These are phyloP conservation scores for Scartelaos histophorus DNA, from an alignment of 2,113 vertebrate species.

Conservation along the genomic window DNA sequence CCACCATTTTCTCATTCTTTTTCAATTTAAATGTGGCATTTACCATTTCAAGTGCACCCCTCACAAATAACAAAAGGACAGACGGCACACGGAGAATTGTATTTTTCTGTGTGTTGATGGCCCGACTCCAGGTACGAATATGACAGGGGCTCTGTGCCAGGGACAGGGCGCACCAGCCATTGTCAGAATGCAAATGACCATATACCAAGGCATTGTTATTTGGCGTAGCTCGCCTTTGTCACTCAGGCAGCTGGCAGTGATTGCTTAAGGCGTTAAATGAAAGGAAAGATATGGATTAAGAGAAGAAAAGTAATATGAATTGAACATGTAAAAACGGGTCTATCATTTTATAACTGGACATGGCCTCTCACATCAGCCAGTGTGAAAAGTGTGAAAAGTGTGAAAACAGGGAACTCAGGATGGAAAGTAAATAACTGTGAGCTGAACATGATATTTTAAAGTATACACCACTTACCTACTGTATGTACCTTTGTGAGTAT, in stretches of 20 bases:
- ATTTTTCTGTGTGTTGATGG: conserved; percentile 51
- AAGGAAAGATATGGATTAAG: conserved; percentile 19
- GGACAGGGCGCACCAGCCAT: conserved; percentile 33
- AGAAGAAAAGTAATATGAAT: not conserved
- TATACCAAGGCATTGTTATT: conserved; percentile 54
- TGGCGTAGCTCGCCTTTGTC: conserved; percentile 47
- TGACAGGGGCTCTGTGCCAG: conserved; percentile 54
- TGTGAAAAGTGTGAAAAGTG: conserved; percentile 39
- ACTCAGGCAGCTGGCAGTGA: conserved; percentile 38
- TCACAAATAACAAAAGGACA: conserved; percentile 47
- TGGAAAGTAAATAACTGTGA: not conserved
- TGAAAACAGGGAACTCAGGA: not conserved
- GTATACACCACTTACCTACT: not conserved
- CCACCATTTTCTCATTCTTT: conserved; percentile 26
- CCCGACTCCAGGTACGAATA: conserved; percentile 60
- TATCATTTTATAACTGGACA: conserved; percentile 28
- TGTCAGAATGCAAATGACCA: conserved; percentile 64
- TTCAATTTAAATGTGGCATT: conserved; percentile 64
- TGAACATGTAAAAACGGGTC: not conserved
- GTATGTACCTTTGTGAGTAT: not conserved
- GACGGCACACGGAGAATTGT: conserved; percentile 37
- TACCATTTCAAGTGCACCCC: conserved; percentile 56
- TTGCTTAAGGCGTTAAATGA: conserved; percentile 26
- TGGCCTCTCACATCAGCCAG: conserved; percentile 7
- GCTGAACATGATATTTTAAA: not conserved